These are phyloP conservation scores for Hydra vulgaris DNA, from an alignment of 30 jellyfish, hydroid and myxozoan genomes.

Conservation along the genomic window DNA sequence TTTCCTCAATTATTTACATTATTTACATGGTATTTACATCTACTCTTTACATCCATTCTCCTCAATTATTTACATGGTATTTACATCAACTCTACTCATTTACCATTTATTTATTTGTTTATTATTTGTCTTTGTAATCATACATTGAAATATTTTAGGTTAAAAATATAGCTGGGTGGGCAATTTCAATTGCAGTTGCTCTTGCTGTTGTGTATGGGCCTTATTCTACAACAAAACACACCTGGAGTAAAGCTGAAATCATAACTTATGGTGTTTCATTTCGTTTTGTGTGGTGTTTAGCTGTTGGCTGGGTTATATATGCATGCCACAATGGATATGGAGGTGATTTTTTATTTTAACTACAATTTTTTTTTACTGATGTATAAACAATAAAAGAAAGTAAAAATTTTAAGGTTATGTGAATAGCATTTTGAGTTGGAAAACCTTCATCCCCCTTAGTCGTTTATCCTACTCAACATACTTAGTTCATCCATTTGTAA, in stretches of 20 bases:
- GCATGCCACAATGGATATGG: conserved; percentile 42
- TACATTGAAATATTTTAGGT: neutral
- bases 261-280: conserved; percentile 21
- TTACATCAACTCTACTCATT: too few relatives aligned
- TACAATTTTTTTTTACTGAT: neutral
- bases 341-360: conserved; percentile 27
- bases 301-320: conserved; percentile 27
- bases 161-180: conserved; percentile 22
- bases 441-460: conserved; percentile 78
- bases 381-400: too few relatives aligned
- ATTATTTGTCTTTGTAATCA: neutral
- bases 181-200: conserved; percentile 11
- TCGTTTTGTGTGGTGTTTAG: conserved; percentile 34
- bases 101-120: too few relatives aligned
- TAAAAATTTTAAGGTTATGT: conserved; percentile 75
- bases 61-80: too few relatives aligned
- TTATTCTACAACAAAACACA: conserved; percentile 7
- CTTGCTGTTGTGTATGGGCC: conserved; percentile 34
- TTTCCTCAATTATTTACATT: too few relatives aligned
- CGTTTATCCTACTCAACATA: conserved; percentile 78
- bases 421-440: conserved; percentile 72
- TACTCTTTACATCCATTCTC: too few relatives aligned
- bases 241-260: conserved; percentile 15
- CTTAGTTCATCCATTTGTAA: conserved; percentile 72
- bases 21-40: too few relatives aligned